These are phyloP conservation scores for Spermophilus dauricus DNA, from an alignment of 2,113 vertebrate genomes.

Conservation along the genomic window DNA sequence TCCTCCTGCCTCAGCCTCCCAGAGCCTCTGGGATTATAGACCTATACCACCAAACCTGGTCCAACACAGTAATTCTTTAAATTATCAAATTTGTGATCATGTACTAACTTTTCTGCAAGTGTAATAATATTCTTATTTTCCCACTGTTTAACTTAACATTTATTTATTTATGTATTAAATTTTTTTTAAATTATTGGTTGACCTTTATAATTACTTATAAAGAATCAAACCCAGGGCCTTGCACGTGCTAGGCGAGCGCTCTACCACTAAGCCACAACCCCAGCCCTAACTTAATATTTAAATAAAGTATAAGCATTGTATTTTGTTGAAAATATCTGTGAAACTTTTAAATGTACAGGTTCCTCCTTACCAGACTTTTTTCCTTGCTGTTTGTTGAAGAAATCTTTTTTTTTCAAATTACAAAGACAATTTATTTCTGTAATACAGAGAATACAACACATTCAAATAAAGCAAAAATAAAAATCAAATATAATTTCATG, in stretches of 20 bases:
- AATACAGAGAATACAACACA: not conserved
- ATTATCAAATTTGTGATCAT: not conserved
- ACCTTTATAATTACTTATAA: no score
- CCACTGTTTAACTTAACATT: slow-evolving; percentile 38
- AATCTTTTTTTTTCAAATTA: not conserved
- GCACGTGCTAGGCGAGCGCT: no score
- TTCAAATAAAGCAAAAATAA: slow-evolving; percentile 3
- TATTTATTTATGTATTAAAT: not conserved
- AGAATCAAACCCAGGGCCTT: no score
- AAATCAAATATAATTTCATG: not conserved
- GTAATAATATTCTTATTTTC: not conserved
- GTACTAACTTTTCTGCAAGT: not conserved
- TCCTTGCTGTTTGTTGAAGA: slow-evolving; percentile 50
- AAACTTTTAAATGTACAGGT: slow-evolving; percentile 20
- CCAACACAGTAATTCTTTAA: not conserved
- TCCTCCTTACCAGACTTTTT: not conserved
- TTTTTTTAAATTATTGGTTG: no score
- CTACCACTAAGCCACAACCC: no score
- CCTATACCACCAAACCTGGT: no score
- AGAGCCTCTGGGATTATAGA: no score
- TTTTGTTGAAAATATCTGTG: slow-evolving; percentile 33
- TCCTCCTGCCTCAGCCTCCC: no score
- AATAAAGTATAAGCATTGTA: not conserved
- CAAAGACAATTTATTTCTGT: not conserved
- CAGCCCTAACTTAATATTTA: not conserved